Percentiles rank a stretch among this genome's conserved stretches.
Evolutionary conservation across 2,113 vertebrate genomes (phyloP).

Genomic region (Pachyramphus minor): DNA sequence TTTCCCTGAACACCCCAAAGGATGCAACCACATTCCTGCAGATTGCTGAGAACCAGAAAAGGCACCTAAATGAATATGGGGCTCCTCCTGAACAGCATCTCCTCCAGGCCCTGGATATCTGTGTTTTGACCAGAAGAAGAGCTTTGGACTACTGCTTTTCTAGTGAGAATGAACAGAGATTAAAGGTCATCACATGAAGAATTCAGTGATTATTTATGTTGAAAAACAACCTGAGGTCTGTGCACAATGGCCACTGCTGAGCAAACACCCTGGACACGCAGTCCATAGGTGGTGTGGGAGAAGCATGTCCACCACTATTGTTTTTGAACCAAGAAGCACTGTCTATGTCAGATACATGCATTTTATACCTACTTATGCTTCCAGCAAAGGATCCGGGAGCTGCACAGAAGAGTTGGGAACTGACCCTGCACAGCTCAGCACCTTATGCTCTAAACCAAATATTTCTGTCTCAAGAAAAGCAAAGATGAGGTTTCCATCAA

Average conservation of each 20-base stretch:
- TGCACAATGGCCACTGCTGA: accelerated
- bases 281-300: background rate
- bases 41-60: background rate
- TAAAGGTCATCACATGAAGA: background rate
- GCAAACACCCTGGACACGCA: background rate
- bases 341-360: accelerated
- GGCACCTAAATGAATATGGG: background rate
- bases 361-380: background rate
- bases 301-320: background rate
- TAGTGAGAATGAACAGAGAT: background rate
- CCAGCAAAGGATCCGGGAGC: background rate
- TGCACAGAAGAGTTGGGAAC: background rate
- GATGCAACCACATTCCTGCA: background rate
- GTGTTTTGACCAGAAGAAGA: background rate
- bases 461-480: background rate
- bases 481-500: accelerated
- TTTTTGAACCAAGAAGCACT: background rate
- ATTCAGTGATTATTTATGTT: background rate
- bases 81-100: background rate
- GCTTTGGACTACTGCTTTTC: background rate
- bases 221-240: background rate
- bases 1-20: background rate
- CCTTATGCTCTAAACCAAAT: background rate
- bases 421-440: background rate
- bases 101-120: background rate